These are phyloP conservation scores for Zelleria hepariella DNA, from an alignment of 2,888 invertebrate genomes.

Conservation along the genomic window DNA sequence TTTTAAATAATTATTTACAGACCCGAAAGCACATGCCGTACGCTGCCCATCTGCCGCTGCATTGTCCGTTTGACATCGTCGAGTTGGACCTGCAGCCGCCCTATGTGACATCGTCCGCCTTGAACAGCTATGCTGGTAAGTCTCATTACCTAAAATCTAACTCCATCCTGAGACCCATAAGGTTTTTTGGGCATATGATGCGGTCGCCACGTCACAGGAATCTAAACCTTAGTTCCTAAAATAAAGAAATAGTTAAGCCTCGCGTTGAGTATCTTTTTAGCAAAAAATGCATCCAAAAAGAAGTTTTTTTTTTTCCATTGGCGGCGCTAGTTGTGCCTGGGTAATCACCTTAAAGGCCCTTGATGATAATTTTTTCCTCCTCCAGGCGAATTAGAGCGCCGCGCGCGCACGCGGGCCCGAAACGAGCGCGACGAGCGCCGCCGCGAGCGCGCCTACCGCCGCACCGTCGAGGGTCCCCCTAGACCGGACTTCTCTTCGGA, in stretches of 20 bases:
- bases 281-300: too few species aligned
- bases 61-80: constrained; percentile 91
- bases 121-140: constrained; percentile 71
- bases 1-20: constrained; percentile 23
- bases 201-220: too few species aligned
- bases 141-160: constrained; percentile 33
- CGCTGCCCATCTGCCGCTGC: constrained; percentile 90
- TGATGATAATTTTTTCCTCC: too few species aligned
- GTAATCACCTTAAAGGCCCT: too few species aligned
- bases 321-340: too few species aligned
- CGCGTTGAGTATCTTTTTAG: too few species aligned
- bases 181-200: too few species aligned
- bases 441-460: constrained; percentile 83
- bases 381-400: constrained; percentile 82
- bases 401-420: constrained; percentile 78
- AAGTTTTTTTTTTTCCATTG: too few species aligned
- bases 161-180: too few species aligned
- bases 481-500: constrained; percentile 74
- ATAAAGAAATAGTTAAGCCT: too few species aligned
- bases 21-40: constrained; percentile 75
- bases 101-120: constrained; percentile 76
- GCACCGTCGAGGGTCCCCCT: constrained; percentile 77
- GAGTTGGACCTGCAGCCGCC: constrained; percentile 87
- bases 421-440: constrained; percentile 83
- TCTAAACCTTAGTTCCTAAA: too few species aligned